Percentiles rank a stretch among this genome's conserved stretches.
Evolutionary conservation across 2,113 vertebrate species (phyloP).

Genomic region (Percina caprodes): DNA sequence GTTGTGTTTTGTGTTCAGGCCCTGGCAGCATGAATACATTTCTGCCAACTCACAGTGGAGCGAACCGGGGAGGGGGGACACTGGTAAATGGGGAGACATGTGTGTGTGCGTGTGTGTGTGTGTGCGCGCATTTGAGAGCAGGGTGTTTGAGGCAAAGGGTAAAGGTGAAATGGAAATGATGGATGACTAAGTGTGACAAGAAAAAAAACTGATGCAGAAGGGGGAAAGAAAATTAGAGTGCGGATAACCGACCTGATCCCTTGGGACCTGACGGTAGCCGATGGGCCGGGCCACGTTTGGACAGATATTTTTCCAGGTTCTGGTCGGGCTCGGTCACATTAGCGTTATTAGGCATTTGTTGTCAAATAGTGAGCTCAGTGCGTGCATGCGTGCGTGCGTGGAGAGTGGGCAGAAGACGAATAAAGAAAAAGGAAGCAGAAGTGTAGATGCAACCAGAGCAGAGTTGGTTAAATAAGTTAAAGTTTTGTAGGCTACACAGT

Average conservation of each 20-base stretch:
- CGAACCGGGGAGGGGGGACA: constrained; percentile 12
- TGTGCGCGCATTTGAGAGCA: constrained; percentile 7
- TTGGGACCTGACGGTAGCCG: too few species aligned
- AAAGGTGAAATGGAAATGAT: constrained; percentile 52
- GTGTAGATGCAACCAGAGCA: too few species aligned
- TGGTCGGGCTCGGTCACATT: too few species aligned
- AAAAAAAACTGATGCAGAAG: constrained; percentile 34
- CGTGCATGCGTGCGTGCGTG: background rate
- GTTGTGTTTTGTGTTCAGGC: constrained; percentile 42
- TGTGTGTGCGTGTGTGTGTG: background rate
- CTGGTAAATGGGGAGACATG: background rate
- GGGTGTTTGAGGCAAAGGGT: constrained; percentile 38
- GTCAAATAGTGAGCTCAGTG: too few species aligned
- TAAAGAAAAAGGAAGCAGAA: too few species aligned
- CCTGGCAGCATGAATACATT: constrained; percentile 69
- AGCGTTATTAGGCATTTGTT: too few species aligned
- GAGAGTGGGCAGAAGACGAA: too few species aligned
- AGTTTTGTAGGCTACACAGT: too few species aligned
- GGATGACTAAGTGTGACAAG: constrained; percentile 63
- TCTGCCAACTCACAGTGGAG: constrained; percentile 64
- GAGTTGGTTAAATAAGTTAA: too few species aligned
- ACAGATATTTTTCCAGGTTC: too few species aligned
- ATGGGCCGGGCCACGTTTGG: too few species aligned
- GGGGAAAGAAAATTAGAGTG: background rate
- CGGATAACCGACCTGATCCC: too few species aligned